A percentile compares a stretch with the other conserved stretches of the same genome.
Evolutionary conservation across 2,888 invertebrate genomes (phyloP).

Genomic region (Apomyelois bistriatella): DNA sequence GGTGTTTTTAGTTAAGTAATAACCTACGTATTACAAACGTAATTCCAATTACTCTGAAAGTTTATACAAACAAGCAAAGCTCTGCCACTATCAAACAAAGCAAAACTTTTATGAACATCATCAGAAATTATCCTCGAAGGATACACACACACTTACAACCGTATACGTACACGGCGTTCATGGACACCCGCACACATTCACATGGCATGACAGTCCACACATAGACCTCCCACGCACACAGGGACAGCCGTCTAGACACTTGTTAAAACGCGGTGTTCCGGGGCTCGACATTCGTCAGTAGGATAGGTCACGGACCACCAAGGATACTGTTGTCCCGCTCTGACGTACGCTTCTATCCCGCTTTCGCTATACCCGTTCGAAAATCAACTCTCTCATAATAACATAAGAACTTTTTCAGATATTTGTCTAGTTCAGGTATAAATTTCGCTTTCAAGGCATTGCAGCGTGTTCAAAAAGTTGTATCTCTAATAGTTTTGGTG

Average conservation of each 20-base stretch:
- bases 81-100: not conserved
- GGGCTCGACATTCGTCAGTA: slow-evolving; percentile 77
- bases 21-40: too few species aligned
- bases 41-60: not conserved
- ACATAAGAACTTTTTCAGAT: slow-evolving; percentile 22
- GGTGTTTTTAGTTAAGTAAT: too few species aligned
- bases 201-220: not conserved
- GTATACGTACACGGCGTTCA: not conserved
- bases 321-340: slow-evolving; percentile 51
- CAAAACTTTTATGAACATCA: not conserved
- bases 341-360: slow-evolving; percentile 38
- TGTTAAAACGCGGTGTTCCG: slow-evolving; percentile 75
- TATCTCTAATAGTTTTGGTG: slow-evolving; percentile 28
- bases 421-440: slow-evolving; percentile 51
- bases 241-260: slow-evolving; percentile 66
- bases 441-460: slow-evolving; percentile 74
- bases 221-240: slow-evolving; percentile 36
- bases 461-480: slow-evolving; percentile 32
- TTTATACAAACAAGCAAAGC: not conserved
- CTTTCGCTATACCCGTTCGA: slow-evolving; percentile 27
- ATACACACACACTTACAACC: not conserved
- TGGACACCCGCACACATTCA: slow-evolving; percentile 16
- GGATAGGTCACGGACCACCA: slow-evolving; percentile 78
- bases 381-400: slow-evolving; percentile 32
- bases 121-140: slow-evolving; percentile 3